Base-by-base conservation (phyloP, 2,113 vertebrate species). In the Chroicocephalus ridibundus region DNA sequence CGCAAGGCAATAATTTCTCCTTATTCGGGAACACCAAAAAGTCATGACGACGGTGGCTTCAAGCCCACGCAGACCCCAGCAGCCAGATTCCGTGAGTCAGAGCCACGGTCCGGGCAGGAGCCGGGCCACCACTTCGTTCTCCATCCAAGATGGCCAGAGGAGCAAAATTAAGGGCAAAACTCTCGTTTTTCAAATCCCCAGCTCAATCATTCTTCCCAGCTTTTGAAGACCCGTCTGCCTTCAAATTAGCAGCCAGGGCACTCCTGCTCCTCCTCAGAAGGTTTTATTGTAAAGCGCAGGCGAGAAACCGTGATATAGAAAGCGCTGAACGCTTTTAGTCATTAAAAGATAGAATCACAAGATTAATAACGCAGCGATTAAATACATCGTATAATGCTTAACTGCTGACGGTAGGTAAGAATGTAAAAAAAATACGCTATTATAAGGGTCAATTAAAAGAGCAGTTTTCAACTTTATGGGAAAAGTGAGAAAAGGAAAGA, bases 281-380 rank as follows among this genome's bases (percentile, higher is more conserved):
- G 57, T 31, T 65, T 34, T 44, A 26, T 29, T n/a, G 44, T 13
- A 42, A 51, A 0, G 7, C 29, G 27, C 55, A 51, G 32, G 70
- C 1, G 5, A 76, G 77, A 62, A 76, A 55, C 11, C 1, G 3
- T 1, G 2, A 26, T 15, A 25, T 4, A 71, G 51, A 34, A 58
- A 65, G 44, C 1, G 12, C 44, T 60, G 26, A 66, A 60, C 6
- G 46, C 60, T 61, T 61, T 61, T 40, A 68, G 52, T 54, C 54
- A 31, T 68, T 19, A 42, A 84, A 61, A 84, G 66, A 29, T 8
- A 74, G 60, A 62, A 49, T 25, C 44, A 52, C 0, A 4, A 51
- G 19, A 71, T 77, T 82, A 64, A 77, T 58, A 62, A 55, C 8
- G 8, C 17, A 47, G n/a, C 2, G 4, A 76, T 76, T 49, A 69